Conservation (phyloP, 2,797 vertebrate genomes). For the Molossus alvarezi region DNA sequence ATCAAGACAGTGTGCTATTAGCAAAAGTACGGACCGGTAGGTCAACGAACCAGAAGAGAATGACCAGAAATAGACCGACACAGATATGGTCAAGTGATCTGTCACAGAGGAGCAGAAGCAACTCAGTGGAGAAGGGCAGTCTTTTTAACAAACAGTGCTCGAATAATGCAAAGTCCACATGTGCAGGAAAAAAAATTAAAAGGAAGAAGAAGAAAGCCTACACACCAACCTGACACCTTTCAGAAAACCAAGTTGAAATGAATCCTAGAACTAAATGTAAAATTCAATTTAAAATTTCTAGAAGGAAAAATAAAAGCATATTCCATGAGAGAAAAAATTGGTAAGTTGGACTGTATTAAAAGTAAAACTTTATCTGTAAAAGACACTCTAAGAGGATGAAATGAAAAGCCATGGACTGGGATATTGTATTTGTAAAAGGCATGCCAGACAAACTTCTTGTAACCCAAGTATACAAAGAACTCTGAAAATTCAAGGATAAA, state of each 20-base stretch:
- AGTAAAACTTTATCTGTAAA: neutral
- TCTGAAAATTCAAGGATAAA: neutral
- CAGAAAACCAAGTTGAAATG: constrained; percentile 26
- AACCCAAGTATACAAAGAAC: neutral
- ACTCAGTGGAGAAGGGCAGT: neutral
- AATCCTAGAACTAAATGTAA: neutral
- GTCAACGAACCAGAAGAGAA: neutral
- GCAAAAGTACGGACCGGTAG: neutral
- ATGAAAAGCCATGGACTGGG: neutral
- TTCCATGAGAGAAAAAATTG: neutral
- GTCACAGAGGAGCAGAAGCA: neutral
- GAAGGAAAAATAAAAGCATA: neutral
- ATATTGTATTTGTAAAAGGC: neutral
- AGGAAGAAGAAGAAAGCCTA: neutral
- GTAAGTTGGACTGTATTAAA: neutral
- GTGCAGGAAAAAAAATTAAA: neutral
- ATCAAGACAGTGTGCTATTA: neutral
- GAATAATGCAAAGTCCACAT: neutral
- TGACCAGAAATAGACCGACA: neutral
- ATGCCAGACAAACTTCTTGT: neutral
- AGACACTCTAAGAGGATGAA: neutral
- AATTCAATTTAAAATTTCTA: constrained; percentile 12
- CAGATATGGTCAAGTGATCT: neutral
- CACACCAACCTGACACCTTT: neutral
- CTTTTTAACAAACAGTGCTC: neutral